phyloP scores from a whole-genome alignment of 2,797 vertebrate genomes.

The Notolepis coatsorum region DNA sequence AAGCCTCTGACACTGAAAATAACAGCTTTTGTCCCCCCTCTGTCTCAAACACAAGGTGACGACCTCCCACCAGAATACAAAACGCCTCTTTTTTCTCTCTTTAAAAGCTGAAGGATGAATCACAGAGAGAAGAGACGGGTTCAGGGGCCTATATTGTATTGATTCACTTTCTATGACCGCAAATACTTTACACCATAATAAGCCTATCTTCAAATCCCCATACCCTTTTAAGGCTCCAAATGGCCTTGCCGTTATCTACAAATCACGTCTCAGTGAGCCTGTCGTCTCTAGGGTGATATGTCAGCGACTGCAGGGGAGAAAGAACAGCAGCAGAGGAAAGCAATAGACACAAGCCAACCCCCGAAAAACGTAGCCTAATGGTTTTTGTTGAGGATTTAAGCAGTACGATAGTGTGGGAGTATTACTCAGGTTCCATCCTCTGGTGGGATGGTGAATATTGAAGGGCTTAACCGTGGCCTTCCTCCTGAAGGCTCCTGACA shows the following conservation, averaged over 20 bases:
- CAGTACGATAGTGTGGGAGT: constrained; percentile 33
- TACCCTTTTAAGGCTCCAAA: constrained; percentile 73
- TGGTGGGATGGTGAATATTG: constrained; percentile 74
- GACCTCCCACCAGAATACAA: constrained; percentile 68
- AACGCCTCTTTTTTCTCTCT: constrained; percentile 51
- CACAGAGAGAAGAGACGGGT: constrained; percentile 41
- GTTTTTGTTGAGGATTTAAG: constrained; percentile 71
- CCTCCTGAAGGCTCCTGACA: constrained; percentile 59
- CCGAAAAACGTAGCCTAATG: constrained; percentile 59
- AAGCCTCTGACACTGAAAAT: constrained; percentile 53
- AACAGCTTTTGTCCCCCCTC: constrained; percentile 51
- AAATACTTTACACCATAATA: constrained; percentile 82
- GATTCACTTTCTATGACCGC: constrained; percentile 81
- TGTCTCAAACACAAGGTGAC: constrained; percentile 58
- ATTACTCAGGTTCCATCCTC: constrained; percentile 68
- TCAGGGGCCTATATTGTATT: constrained; percentile 62
- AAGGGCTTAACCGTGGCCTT: constrained; percentile 61
- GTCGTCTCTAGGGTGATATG: constrained; percentile 60
- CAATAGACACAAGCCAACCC: constrained; percentile 61
- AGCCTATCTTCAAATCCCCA: constrained; percentile 75
- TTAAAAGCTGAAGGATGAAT: constrained; percentile 65
- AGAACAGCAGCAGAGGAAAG: constrained; percentile 36
- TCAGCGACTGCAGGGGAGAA: constrained; percentile 57
- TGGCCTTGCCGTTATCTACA: constrained; percentile 78
- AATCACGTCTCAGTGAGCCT: constrained; percentile 73